Conservation (phyloP, 2,113 vertebrate genomes). For the Vulpes vulpes region DNA sequence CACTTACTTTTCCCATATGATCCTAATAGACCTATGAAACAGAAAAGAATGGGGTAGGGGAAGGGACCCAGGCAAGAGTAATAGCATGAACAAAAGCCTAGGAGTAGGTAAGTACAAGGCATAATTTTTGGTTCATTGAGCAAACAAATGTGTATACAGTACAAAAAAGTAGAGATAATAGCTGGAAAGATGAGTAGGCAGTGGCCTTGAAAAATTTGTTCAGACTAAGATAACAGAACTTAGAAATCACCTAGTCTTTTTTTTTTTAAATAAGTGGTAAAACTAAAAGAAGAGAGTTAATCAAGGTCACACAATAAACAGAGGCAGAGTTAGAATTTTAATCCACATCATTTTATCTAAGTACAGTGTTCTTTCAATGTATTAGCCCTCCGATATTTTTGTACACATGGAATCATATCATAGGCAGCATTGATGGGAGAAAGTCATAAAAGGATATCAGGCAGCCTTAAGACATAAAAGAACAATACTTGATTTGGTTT, state of each 20-base stretch:
- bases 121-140: not conserved
- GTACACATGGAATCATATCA: not conserved
- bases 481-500: conserved; percentile 28
- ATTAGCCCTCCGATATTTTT: not conserved
- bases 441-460: not conserved
- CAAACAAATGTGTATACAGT: not conserved
- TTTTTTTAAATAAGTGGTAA: not conserved
- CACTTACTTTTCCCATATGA: not conserved
- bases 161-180: not conserved
- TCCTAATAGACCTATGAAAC: not conserved
- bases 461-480: not conserved
- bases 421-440: not conserved
- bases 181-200: not conserved
- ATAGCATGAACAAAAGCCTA: not conserved
- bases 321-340: conserved; percentile 50
- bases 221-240: conserved; percentile 28
- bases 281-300: not conserved
- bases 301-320: not conserved
- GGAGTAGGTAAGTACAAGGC: not conserved
- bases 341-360: not conserved
- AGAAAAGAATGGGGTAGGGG: not conserved
- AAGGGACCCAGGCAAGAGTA: not conserved
- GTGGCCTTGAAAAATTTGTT: not conserved
- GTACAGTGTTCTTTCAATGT: not conserved
- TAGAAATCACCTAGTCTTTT: not conserved